A percentile compares a stretch with the other conserved stretches of the same genome.
These are phyloP conservation scores for Benthosema pterotum DNA, from an alignment of 2,797 vertebrate genomes.

Conservation along the genomic window DNA sequence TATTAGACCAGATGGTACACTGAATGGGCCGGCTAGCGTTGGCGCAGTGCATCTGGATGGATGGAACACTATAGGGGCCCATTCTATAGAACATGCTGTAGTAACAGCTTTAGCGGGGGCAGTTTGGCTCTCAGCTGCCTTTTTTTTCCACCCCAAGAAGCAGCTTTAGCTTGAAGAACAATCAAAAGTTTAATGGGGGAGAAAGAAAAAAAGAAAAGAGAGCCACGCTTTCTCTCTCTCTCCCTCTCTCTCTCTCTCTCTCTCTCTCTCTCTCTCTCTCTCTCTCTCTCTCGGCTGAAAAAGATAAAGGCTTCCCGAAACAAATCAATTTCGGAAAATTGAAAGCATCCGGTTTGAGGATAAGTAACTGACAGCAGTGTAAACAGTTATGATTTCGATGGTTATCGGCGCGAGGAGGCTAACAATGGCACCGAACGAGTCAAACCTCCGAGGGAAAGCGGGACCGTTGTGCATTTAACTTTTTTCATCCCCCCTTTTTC, in stretches of 20 bases:
- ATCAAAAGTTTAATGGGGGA: conserved; percentile 71
- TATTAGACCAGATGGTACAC: conserved; percentile 88
- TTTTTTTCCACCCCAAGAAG: conserved; percentile 54
- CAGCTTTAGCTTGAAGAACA: conserved; percentile 66
- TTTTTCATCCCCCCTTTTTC: conserved; percentile 35
- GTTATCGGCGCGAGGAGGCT: conserved; percentile 59
- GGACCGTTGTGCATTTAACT: conserved; percentile 56
- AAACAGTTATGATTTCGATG: conserved; percentile 81
- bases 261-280: conserved; percentile 48
- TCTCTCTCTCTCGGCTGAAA: conserved; percentile 45
- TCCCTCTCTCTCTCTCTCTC: conserved; percentile 46
- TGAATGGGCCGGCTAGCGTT: conserved; percentile 76
- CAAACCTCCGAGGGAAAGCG: conserved; percentile 57
- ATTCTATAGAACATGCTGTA: conserved; percentile 71
- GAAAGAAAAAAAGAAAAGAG: too few relatives aligned
- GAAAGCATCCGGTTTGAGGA: conserved; percentile 71
- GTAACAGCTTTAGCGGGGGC: conserved; percentile 58
- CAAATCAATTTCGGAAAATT: conserved; percentile 78
- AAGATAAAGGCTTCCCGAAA: conserved; percentile 71
- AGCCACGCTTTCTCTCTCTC: conserved; percentile 36
- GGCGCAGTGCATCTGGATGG: conserved; percentile 84
- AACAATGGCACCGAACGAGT: conserved; percentile 45
- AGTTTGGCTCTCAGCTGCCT: conserved; percentile 55
- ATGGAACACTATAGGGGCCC: conserved; percentile 75
- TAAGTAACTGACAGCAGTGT: conserved; percentile 67